These are phyloP conservation scores for Argynnis bischoffii DNA, from an alignment of 2,888 invertebrate genomes.

Conservation along the genomic window DNA sequence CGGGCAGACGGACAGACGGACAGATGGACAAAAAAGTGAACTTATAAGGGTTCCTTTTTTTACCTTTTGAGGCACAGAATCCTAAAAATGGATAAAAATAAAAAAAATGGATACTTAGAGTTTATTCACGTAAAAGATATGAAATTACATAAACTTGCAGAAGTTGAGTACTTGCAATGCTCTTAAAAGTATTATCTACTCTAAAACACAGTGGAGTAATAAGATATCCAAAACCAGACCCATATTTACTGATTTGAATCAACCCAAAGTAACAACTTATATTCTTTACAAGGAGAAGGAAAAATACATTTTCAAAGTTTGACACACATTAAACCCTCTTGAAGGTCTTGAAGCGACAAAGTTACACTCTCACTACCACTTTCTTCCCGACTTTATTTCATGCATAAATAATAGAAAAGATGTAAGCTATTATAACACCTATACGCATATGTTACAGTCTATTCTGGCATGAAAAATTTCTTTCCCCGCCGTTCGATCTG, in stretches of 20 bases:
- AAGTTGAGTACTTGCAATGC: no score
- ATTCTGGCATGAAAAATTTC: conserved; percentile 27
- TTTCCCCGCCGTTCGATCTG: conserved; percentile 31
- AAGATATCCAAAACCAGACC: neutral
- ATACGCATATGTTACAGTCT: conserved; percentile 32
- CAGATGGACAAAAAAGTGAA: no score
- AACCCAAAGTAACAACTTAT: neutral
- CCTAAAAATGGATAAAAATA: no score
- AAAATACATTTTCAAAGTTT: conserved; percentile 28
- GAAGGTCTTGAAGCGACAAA: conserved; percentile 36
- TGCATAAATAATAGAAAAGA: conserved; percentile 34
- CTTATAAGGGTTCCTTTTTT: no score
- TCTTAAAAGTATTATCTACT: no score
- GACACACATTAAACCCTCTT: conserved; percentile 33
- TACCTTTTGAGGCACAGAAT: no score
- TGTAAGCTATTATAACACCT: conserved; percentile 33
- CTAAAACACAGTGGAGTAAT: neutral
- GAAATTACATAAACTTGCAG: no score
- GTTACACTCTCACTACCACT: conserved; percentile 34
- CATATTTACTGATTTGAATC: conserved; percentile 15
- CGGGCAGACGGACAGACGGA: no score
- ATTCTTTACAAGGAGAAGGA: conserved; percentile 12
- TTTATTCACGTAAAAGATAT: no score
- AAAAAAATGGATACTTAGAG: no score
- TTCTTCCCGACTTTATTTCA: conserved; percentile 36